Evolutionary conservation across 2,888 invertebrate genomes (phyloP).

Genomic region (Diloba caeruleocephala): DNA sequence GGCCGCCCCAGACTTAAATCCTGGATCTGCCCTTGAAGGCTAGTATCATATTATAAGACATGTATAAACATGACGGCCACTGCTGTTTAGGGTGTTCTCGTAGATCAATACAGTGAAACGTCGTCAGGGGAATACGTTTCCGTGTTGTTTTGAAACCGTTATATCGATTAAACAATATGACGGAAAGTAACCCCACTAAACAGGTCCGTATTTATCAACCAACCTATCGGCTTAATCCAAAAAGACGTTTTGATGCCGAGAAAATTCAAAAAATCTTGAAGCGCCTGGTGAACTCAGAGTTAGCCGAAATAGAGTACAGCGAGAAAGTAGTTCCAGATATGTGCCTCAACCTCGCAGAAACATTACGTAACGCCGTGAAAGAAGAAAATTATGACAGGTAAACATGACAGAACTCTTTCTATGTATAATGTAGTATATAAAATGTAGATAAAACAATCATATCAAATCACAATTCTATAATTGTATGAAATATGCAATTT

Average conservation of each 20-base stretch:
- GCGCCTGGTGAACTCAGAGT: slow-evolving; percentile 88
- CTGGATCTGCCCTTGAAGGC: too few species aligned
- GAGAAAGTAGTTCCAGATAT: slow-evolving; percentile 89
- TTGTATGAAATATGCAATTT: slow-evolving; percentile 1
- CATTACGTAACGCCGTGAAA: slow-evolving; percentile 90
- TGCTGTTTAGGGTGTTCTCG: too few species aligned
- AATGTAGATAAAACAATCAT: slow-evolving; percentile 7
- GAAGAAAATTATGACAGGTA: slow-evolving; percentile 92
- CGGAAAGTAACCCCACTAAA: slow-evolving; percentile 68
- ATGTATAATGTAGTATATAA: not conserved
- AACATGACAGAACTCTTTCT: slow-evolving; percentile 17
- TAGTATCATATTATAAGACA: too few species aligned
- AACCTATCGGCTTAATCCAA: slow-evolving; percentile 90
- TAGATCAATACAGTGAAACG: too few species aligned
- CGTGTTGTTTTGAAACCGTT: not conserved
- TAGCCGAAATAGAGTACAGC: slow-evolving; percentile 90
- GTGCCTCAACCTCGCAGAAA: slow-evolving; percentile 89
- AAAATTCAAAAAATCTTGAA: slow-evolving; percentile 89
- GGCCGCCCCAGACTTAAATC: too few species aligned
- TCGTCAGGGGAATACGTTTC: too few species aligned
- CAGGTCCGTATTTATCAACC: slow-evolving; percentile 89
- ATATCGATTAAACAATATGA: slow-evolving; percentile 76
- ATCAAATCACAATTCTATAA: not conserved
- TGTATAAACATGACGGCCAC: too few species aligned
- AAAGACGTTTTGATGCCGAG: slow-evolving; percentile 90